Evolutionary conservation across 1,140 invertebrate species (phyloP).

Genomic region (Drosophila novamexicana): DNA sequence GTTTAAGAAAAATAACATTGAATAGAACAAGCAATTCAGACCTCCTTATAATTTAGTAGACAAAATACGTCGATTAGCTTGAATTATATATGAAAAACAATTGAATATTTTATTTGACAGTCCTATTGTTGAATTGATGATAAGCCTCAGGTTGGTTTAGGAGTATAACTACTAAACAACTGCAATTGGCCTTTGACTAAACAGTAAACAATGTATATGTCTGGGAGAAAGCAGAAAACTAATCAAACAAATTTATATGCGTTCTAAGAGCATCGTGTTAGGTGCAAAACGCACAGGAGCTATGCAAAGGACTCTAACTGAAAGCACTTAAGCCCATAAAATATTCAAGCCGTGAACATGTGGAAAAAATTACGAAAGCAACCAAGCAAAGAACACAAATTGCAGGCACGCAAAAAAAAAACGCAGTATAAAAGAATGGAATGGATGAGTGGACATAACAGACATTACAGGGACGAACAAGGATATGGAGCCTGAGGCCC

Average conservation of each 20-base stretch:
- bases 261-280: conserved; percentile 49
- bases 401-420: conserved; percentile 46
- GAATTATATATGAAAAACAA: conserved; percentile 11
- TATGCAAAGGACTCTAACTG: conserved; percentile 67
- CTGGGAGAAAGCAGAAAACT: conserved; percentile 34
- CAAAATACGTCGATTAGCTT: conserved; percentile 9
- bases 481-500: conserved; percentile 18
- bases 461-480: conserved; percentile 31
- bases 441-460: conserved; percentile 54
- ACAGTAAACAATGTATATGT: conserved; percentile 42
- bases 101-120: background rate
- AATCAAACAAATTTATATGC: conserved; percentile 78
- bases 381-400: conserved; percentile 40
- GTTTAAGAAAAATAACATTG: background rate
- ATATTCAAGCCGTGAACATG: conserved; percentile 80
- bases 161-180: conserved; percentile 9
- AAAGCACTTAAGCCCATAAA: conserved; percentile 82
- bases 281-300: conserved; percentile 62
- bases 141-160: conserved; percentile 5
- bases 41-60: conserved; percentile 11
- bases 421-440: conserved; percentile 26
- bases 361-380: conserved; percentile 72
- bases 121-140: background rate
- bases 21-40: conserved; percentile 10
- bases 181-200: conserved; percentile 29